These are phyloP conservation scores for Blastobasis adustella DNA, from an alignment of 2,888 invertebrate species.

Conservation along the genomic window DNA sequence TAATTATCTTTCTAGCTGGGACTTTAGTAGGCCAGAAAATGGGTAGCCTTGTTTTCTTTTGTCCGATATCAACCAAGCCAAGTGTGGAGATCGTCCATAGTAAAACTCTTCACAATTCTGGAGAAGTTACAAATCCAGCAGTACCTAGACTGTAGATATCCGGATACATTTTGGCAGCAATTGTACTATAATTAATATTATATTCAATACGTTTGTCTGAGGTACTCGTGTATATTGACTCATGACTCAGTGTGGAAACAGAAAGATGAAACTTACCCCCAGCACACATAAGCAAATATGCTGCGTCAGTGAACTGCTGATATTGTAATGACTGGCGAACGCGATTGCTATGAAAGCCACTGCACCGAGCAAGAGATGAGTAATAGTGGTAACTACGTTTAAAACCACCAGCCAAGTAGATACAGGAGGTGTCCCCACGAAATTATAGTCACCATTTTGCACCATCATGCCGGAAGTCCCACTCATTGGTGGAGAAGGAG, in stretches of 20 bases:
- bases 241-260: not conserved
- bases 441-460: not conserved
- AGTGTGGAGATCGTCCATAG: no score
- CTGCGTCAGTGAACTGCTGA: conserved; percentile 11
- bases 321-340: conserved; percentile 10
- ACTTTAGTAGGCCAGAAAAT: no score
- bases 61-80: no score
- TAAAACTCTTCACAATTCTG: no score
- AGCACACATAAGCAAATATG: conserved; percentile 42
- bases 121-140: no score
- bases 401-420: conserved; percentile 17
- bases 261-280: conserved; percentile 37
- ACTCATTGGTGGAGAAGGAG: not conserved
- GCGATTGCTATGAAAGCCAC: conserved; percentile 26
- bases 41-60: no score
- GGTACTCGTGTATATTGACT: no score
- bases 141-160: no score
- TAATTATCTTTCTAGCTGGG: no score
- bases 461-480: not conserved
- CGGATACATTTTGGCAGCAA: no score
- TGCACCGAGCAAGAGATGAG: conserved; percentile 32
- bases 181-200: no score
- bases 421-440: conserved; percentile 6
- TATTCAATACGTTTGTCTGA: no score
- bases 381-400: conserved; percentile 26